Percentiles rank a stretch among this genome's conserved stretches.
Conservation (phyloP, 2,797 vertebrate genomes). For the Coregonus suidteri region DNA sequence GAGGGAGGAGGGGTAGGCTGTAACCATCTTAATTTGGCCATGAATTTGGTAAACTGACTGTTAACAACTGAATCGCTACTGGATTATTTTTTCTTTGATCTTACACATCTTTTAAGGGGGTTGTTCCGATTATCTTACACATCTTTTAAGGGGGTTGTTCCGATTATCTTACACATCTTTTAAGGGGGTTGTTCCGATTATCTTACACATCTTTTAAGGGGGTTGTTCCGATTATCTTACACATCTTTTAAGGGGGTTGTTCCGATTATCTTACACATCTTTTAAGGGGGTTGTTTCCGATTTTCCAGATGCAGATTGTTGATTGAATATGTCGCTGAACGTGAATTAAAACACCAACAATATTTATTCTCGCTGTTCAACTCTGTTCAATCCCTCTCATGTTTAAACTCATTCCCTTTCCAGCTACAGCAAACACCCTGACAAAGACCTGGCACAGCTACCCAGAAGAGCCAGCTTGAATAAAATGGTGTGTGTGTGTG, state of each 20-base stretch:
- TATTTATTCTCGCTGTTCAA: not conserved
- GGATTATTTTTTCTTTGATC: no score
- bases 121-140: no score
- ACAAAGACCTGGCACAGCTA: conserved; percentile 72
- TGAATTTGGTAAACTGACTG: conserved; percentile 1
- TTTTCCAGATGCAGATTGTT: not conserved
- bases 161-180: no score
- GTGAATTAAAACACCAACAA: not conserved
- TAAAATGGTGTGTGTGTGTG: conserved; percentile 51
- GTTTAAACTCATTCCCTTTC: conserved; percentile 18
- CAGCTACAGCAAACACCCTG: conserved; percentile 62
- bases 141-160: no score
- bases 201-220: no score
- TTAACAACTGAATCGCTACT: no score
- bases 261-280: not conserved
- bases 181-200: no score
- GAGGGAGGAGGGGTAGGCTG: conserved; percentile 21
- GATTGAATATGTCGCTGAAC: no score
- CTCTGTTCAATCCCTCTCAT: no score
- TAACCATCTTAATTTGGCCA: conserved; percentile 16
- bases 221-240: no score
- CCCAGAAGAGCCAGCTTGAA: conserved; percentile 67
- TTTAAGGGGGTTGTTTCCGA: not conserved
- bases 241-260: no score
- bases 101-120: no score